Base-by-base conservation (phyloP, 2,113 vertebrate genomes). In the Grammomys dolichurus region DNA sequence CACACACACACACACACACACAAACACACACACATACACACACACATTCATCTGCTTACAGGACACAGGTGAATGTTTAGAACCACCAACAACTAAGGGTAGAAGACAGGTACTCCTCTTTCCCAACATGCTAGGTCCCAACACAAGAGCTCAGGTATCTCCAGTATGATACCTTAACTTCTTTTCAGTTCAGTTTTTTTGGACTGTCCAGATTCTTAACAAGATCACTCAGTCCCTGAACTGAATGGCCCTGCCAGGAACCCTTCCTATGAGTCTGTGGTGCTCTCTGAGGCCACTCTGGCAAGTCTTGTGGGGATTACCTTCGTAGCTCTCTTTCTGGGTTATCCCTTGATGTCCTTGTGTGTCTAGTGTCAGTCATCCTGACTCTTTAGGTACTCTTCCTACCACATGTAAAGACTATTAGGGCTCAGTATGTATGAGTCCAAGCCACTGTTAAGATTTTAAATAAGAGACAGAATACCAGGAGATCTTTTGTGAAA, bases 391-490 rank as follows among this genome's bases (percentile, higher is more conserved):
- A 19, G 11, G 7, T 76, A 22, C 48, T 51, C 60, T 24, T 26
- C 28, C 0, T 3, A 24, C 17, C 31, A 56, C 40, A n/a, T 19
- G 76, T 36, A 67, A 78, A 78, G 7, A 65, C 4, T 33, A 12
- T 67, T 14, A n/a, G 24, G 24, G n/a, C 19, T 46, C 4, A 1
- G 19, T 1, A 2, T n/a, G 20, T 1, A 0, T 69, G 12, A 86
- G n/a, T 17, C 46, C 84, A 48, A 76, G 43, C 48, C 51, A 81
- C 2, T 22, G 14, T 56, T 67, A 75, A 81, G 7, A 43, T 87
- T 93, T 77, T 26, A 69, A 51, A 19, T 78, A 54, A 78, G 48
- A 54, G 48, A 54, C 76, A 54, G 46, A 51, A 10, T 51, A 51
- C 14, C 60, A 63, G 75, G 28, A 33, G 48, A 28, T 33, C 76